Conservation (phyloP, 2,113 vertebrate species). For the Thalassarche chlororhynchos region DNA sequence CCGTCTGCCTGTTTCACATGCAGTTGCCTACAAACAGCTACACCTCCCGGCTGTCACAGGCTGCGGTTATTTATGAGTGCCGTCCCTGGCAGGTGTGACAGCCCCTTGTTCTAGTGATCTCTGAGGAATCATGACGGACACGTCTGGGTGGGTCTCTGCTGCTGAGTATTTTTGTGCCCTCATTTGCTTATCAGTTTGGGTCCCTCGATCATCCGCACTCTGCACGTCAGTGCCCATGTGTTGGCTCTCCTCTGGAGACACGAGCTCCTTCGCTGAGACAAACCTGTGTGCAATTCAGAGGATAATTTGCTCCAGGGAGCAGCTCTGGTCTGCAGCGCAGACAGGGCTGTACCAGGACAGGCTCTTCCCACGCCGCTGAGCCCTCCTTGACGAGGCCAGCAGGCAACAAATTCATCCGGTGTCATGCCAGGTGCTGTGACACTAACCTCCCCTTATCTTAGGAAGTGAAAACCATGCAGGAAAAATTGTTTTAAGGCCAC, state of each 20-base stretch:
- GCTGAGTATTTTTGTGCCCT: not conserved
- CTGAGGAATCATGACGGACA: not conserved
- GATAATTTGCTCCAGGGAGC: not conserved
- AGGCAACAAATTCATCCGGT: not conserved
- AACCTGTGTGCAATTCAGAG: not conserved
- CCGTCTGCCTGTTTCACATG: constrained; percentile 7
- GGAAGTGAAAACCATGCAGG: not conserved
- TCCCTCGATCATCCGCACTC: rapidly evolving
- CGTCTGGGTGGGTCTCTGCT: rapidly evolving
- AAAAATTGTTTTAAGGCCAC: not conserved
- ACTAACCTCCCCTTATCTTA: not conserved
- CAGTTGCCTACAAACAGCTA: not conserved
- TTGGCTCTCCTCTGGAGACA: not conserved
- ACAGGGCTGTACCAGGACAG: not conserved
- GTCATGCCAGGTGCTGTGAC: not conserved
- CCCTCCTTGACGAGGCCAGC: not conserved
- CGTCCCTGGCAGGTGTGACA: not conserved
- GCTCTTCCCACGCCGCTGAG: rapidly evolving
- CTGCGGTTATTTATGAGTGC: not conserved
- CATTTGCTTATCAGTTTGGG: rapidly evolving
- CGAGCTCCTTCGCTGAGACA: not conserved
- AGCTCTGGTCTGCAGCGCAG: not conserved
- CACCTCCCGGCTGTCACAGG: not conserved
- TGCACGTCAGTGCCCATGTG: rapidly evolving
- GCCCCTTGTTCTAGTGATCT: not conserved